Percentiles rank a stretch among this genome's conserved stretches.
phyloP scores from a whole-genome alignment of 2,888 invertebrate species.

The Lasioglossum oenotherae region DNA sequence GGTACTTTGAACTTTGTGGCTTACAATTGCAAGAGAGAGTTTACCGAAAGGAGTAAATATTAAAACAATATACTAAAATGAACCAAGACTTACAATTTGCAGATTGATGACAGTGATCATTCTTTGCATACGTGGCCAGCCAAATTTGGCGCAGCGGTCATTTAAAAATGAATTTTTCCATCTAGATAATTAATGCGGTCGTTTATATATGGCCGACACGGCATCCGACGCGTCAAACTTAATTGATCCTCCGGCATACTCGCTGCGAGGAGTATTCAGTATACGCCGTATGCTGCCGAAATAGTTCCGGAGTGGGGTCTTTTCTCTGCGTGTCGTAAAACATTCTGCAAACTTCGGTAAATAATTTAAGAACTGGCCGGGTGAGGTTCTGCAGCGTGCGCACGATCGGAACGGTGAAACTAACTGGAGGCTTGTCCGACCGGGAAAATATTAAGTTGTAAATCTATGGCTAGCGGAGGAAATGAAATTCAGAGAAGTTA shows the following conservation, averaged over 20 bases:
- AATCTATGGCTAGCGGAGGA: neutral
- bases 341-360: neutral
- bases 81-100: neutral
- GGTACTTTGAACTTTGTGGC: neutral
- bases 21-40: neutral
- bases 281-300: rapidly evolving
- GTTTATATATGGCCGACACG: neutral
- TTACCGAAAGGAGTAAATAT: no score
- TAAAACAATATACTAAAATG: neutral
- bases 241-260: neutral
- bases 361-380: neutral
- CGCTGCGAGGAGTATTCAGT: neutral
- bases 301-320: neutral
- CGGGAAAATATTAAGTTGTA: conserved; percentile 21
- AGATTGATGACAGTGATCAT: neutral
- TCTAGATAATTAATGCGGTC: neutral
- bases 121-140: neutral
- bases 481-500: conserved; percentile 41
- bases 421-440: neutral
- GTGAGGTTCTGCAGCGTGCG: neutral
- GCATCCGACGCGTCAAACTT: neutral
- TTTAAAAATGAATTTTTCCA: neutral
- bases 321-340: neutral
- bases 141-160: neutral
- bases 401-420: conserved; percentile 7